Evolutionary conservation across 2,797 vertebrate species (phyloP).

Genomic region (Falco biarmicus): DNA sequence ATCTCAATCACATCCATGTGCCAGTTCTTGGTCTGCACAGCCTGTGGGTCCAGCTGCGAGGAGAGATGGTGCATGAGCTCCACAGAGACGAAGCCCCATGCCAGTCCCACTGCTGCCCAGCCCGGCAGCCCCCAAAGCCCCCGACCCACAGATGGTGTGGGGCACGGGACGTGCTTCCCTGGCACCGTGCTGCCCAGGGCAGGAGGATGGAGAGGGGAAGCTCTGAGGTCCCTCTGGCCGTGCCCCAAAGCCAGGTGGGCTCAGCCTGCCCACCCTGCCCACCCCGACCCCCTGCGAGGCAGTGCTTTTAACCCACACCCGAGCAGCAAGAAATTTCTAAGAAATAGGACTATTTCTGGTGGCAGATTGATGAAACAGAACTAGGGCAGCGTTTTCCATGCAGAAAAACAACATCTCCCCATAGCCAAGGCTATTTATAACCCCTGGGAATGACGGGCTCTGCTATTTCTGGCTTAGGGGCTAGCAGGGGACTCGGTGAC

Average conservation of each 20-base stretch:
- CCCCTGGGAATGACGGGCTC: slow-evolving; percentile 80
- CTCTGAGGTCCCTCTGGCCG: background rate
- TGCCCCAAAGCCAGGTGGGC: background rate
- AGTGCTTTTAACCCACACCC: background rate
- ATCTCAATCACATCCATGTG: slow-evolving; percentile 98
- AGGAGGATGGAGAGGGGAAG: background rate
- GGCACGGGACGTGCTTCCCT: background rate
- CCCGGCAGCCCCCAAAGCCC: background rate
- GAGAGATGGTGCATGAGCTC: slow-evolving; percentile 41
- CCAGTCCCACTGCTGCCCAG: background rate
- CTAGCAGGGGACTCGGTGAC: background rate
- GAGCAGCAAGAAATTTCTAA: slow-evolving; percentile 36
- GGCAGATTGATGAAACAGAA: slow-evolving; percentile 72
- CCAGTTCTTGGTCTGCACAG: slow-evolving; percentile 97
- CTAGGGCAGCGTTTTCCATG: slow-evolving; percentile 76
- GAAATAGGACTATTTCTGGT: slow-evolving; percentile 77
- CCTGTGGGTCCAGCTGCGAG: slow-evolving; percentile 92
- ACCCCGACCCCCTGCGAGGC: background rate
- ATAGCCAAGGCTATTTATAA: slow-evolving; percentile 80
- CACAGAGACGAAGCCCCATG: background rate
- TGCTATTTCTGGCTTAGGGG: slow-evolving; percentile 77
- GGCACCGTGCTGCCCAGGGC: fast-evolving
- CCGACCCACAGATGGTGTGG: fast-evolving
- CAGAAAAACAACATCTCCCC: slow-evolving; percentile 77
- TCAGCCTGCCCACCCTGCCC: background rate